These are phyloP conservation scores for Acomys russatus DNA, from an alignment of 2,797 vertebrate species.

Conservation along the genomic window DNA sequence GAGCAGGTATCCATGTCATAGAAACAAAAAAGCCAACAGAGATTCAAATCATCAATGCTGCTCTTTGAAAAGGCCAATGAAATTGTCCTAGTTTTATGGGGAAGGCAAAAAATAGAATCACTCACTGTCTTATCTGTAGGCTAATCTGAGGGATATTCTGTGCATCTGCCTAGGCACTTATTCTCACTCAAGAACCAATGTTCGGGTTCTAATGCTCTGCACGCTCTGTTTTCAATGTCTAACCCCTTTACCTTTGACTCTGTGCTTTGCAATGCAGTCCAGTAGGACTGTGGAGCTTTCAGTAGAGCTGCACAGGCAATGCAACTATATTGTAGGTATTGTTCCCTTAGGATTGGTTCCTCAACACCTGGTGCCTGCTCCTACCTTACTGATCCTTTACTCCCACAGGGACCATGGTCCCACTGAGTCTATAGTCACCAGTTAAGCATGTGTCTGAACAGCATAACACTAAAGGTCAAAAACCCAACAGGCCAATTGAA, in stretches of 20 bases:
- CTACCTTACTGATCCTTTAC: neutral
- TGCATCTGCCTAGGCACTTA: too few species aligned
- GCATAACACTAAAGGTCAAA: neutral
- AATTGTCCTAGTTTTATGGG: neutral
- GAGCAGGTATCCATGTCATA: neutral
- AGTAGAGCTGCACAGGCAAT: too few species aligned
- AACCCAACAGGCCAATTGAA: neutral
- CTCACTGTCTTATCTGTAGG: neutral
- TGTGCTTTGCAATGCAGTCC: neutral
- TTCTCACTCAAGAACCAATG: neutral
- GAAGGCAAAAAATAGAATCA: neutral
- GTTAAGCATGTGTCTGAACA: neutral
- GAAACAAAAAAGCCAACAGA: neutral
- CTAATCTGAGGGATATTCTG: neutral
- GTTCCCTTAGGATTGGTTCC: too few species aligned
- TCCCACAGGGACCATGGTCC: too few species aligned
- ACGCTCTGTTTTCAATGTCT: neutral
- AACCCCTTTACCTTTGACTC: neutral
- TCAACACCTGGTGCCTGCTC: neutral
- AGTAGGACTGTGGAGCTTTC: neutral
- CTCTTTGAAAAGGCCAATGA: conserved; percentile 10
- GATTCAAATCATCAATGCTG: neutral
- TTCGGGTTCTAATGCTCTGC: neutral
- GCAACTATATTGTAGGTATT: neutral
- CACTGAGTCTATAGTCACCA: neutral